Evolutionary conservation across 1,140 invertebrate species (phyloP), one percentile per base, ranked within the genome.

Genomic region (Paraescarpia echinospica): DNA sequence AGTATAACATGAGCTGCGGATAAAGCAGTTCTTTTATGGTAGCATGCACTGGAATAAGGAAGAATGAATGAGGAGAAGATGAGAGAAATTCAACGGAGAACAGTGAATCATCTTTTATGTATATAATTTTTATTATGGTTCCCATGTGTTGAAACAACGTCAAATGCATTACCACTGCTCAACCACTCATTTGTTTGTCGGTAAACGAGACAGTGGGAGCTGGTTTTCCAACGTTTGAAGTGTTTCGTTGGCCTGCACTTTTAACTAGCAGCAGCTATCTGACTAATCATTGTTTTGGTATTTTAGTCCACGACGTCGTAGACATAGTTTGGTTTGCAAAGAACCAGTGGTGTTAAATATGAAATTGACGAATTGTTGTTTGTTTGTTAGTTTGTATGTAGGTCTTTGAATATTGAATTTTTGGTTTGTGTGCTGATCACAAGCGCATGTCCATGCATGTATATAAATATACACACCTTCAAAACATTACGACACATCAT

Each of bases 271-370:
- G 59, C 59, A 77, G 14, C 59, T 77, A 77, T 14, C 59, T 77
- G 59, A 77, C 59, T 77, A 77, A 77, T 77, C 59, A 77, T 77
- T 77, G 59, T 77, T 77, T 77, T 77, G 59, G 59, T 77, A 77
- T 77, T 77, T 77, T 77, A 77, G 59, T 77, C 59, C 18, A 77
- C 59, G 22, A 77, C 27, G 59, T 77, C 8, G 59, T 77, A 77
- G 59, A 18, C 59, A 77, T 77, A 77, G 59, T 77, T 77, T 77
- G 59, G 59, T 77, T 77, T 77, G 18, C 27, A 77, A 77, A 77
- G 59, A 27, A 77, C 59, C 59, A 77, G 59, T 27, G 59, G 22
- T 77, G 59, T 77, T 77, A 77, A 18, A 77, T 77, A 77, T 77
- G 59, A 77, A 77, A 18, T 77, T 77, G 59, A 77, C 2, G 59